These are phyloP conservation scores for Drosophila meridionalis DNA, from an alignment of 2,888 invertebrate species.

Conservation along the genomic window DNA sequence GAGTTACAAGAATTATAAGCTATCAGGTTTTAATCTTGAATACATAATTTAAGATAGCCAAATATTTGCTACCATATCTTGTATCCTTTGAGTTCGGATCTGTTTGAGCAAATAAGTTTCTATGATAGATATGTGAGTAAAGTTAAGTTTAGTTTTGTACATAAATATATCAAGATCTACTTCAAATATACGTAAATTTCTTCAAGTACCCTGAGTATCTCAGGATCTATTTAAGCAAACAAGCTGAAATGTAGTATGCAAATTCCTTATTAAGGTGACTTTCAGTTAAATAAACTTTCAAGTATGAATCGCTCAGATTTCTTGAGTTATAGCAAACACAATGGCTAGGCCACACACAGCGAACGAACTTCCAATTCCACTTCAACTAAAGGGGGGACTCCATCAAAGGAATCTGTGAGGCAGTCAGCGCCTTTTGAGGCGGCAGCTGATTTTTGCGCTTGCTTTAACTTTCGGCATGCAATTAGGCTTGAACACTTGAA, in stretches of 20 bases:
- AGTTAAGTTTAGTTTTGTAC: neutral
- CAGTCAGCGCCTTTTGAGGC: slow-evolving; percentile 18
- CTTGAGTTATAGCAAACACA: neutral
- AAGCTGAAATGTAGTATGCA: neutral
- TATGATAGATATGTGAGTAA: no score
- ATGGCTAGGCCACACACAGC: neutral
- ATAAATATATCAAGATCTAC: no score
- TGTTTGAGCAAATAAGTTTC: no score
- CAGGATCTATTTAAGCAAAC: neutral
- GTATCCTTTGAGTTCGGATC: no score
- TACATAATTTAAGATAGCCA: neutral
- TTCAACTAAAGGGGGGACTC: neutral
- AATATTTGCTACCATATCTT: neutral
- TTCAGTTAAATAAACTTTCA: no score
- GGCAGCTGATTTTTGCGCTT: slow-evolving; percentile 33
- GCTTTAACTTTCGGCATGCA: slow-evolving; percentile 49
- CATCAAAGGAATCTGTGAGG: slow-evolving; percentile 1
- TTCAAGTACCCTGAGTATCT: neutral
- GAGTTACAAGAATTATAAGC: neutral
- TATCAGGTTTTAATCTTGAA: neutral
- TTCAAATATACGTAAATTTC: no score
- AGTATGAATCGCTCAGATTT: no score
- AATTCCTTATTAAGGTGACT: neutral
- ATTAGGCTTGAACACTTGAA: slow-evolving; percentile 65
- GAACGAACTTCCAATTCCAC: neutral